Conservation (phyloP, 2,888 invertebrate genomes). For the Eilema griseolum region DNA sequence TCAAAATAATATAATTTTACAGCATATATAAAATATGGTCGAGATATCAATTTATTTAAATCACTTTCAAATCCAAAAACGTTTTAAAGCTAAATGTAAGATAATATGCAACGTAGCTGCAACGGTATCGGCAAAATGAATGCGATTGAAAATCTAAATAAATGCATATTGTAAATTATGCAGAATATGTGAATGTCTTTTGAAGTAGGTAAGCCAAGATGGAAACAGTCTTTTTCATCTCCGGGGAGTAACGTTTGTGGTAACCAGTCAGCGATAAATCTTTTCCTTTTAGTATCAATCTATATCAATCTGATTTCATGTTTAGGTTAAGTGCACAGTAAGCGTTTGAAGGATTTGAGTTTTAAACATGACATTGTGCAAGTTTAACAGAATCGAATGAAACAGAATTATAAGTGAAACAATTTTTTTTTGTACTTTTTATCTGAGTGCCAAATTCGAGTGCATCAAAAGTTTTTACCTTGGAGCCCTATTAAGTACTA, state of each 20-base stretch:
- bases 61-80: slow-evolving; percentile 23
- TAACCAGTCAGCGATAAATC: slow-evolving; percentile 41
- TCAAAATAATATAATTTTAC: neutral
- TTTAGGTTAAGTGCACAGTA: neutral
- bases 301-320: slow-evolving; percentile 39
- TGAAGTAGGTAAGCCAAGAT: slow-evolving; percentile 43
- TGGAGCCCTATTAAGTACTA: neutral
- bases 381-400: neutral
- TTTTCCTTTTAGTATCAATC: slow-evolving; percentile 48
- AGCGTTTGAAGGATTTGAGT: neutral
- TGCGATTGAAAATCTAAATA: slow-evolving; percentile 48
- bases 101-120: slow-evolving; percentile 31
- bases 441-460: neutral
- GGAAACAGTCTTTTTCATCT: slow-evolving; percentile 50
- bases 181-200: slow-evolving; percentile 42
- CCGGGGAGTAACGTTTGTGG: slow-evolving; percentile 44
- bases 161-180: slow-evolving; percentile 42
- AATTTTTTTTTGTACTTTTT: neutral
- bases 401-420: neutral
- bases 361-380: neutral
- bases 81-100: slow-evolving; percentile 25
- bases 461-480: neutral
- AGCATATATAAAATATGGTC: neutral
- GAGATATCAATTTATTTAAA: neutral
- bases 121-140: slow-evolving; percentile 42